These are phyloP conservation scores for Pandion haliaetus DNA, from an alignment of 2,113 vertebrate species.

Conservation along the genomic window DNA sequence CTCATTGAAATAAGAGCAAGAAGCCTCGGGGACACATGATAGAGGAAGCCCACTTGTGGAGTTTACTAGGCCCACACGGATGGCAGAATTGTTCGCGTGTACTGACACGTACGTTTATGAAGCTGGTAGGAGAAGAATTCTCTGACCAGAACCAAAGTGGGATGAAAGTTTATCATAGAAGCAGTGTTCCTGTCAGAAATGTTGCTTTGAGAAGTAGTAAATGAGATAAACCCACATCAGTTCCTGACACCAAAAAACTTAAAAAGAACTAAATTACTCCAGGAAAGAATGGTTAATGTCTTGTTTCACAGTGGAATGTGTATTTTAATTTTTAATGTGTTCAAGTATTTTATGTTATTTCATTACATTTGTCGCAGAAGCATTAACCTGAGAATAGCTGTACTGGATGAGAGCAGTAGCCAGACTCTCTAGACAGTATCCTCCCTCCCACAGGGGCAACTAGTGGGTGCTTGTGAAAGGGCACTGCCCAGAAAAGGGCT, in stretches of 20 bases:
- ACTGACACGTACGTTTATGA: fast-evolving
- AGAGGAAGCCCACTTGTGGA: not conserved
- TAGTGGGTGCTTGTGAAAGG: not conserved
- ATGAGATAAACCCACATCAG: not conserved
- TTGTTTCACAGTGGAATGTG: not conserved
- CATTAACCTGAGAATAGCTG: not conserved
- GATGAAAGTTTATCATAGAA: not conserved
- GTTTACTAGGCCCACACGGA: not conserved
- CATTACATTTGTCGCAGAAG: not conserved
- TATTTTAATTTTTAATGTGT: not conserved
- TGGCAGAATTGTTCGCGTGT: not conserved
- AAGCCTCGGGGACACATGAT: no score
- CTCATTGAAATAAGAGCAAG: not conserved
- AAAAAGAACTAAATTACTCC: not conserved
- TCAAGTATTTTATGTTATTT: not conserved
- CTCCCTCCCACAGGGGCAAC: not conserved
- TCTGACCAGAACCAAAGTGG: not conserved
- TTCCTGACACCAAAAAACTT: not conserved
- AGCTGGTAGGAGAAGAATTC: not conserved
- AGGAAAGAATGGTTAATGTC: not conserved
- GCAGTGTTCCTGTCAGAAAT: not conserved
- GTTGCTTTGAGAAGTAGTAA: not conserved
- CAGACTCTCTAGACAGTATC: not conserved
- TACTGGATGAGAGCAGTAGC: not conserved
- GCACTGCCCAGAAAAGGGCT: not conserved